These are phyloP conservation scores for Erithacus rubecula DNA, from an alignment of 2,797 vertebrate species.

Conservation along the genomic window DNA sequence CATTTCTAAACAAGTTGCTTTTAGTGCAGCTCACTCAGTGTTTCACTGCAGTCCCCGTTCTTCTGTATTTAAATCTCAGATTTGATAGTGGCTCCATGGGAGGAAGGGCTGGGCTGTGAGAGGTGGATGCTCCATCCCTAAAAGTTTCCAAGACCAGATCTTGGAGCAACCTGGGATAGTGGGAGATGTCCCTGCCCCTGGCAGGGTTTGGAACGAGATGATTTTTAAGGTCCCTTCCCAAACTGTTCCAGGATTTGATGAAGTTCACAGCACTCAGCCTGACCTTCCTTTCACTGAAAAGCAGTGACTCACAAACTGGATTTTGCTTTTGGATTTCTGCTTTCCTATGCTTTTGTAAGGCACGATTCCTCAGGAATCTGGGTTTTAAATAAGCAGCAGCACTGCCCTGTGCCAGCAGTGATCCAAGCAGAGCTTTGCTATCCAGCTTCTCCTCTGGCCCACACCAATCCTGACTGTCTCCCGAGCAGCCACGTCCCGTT, in stretches of 20 bases:
- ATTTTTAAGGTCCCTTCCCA: neutral
- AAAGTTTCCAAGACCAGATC: neutral
- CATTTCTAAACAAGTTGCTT: slow-evolving; percentile 34
- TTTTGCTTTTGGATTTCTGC: neutral
- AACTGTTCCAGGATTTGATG: neutral
- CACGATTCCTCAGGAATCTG: neutral
- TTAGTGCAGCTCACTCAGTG: neutral
- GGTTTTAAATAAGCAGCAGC: neutral
- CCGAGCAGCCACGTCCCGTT: neutral
- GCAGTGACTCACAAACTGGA: neutral
- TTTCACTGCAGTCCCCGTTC: neutral
- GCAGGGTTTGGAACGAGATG: neutral
- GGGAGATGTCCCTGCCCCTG: neutral
- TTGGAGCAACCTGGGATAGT: neutral
- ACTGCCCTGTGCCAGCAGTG: neutral
- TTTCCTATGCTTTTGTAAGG: neutral
- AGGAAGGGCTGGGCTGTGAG: neutral
- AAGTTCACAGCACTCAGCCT: neutral
- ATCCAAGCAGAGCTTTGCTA: neutral
- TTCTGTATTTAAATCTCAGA: neutral
- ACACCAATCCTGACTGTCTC: fast-evolving
- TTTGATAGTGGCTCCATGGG: neutral
- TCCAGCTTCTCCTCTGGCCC: neutral
- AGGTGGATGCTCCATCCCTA: neutral
- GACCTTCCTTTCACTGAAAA: neutral